phyloP scores from a whole-genome alignment of 2,797 vertebrate species.

The Etheostoma perlongum region DNA sequence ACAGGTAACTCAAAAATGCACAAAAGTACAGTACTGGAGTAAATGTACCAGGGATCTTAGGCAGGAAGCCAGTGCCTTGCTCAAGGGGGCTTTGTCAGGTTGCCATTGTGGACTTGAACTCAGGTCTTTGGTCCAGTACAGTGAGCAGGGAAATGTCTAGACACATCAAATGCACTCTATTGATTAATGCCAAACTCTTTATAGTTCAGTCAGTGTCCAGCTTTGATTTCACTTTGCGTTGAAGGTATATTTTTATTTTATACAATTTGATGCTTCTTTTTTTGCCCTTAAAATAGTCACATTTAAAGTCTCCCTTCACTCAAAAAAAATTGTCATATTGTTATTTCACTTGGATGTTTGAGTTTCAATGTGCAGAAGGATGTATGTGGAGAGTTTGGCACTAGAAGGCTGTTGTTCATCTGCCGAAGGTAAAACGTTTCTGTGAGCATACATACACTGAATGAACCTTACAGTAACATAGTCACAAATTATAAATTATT shows the following conservation, averaged over 20 bases:
- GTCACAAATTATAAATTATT: neutral
- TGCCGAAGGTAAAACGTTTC: no score
- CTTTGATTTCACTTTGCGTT: neutral
- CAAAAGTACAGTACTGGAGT: no score
- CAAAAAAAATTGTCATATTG: neutral
- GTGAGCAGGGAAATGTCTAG: neutral
- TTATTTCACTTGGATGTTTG: neutral
- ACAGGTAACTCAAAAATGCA: no score
- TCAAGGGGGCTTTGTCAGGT: no score
- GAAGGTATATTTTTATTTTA: neutral
- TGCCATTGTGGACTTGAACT: neutral
- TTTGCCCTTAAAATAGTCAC: neutral
- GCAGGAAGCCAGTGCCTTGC: neutral
- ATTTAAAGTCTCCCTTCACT: neutral
- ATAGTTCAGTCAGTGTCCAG: neutral
- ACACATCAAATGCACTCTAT: neutral
- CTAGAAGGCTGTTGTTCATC: no score
- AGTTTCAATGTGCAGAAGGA: neutral
- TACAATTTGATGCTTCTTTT: neutral
- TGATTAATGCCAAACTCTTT: neutral
- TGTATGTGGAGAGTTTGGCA: no score
- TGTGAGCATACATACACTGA: no score
- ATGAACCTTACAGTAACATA: neutral
- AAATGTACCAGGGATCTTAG: no score
- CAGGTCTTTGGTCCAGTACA: neutral